phyloP scores from a whole-genome alignment of 2,888 invertebrate species.

The Zeuzera pyrina region DNA sequence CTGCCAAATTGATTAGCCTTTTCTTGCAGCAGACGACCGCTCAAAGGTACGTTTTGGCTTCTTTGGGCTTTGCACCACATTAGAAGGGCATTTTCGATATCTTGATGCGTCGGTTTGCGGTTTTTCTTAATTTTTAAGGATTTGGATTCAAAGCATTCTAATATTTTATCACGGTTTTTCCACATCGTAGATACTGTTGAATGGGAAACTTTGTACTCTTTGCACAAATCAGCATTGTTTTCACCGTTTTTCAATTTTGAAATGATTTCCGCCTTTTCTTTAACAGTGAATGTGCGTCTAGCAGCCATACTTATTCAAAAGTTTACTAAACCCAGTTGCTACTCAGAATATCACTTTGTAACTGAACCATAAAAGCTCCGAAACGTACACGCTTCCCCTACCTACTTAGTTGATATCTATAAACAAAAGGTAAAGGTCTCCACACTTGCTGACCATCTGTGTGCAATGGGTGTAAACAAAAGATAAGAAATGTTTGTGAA shows the following conservation, averaged over 20 bases:
- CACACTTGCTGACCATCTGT: too few species aligned
- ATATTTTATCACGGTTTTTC: constrained; percentile 8
- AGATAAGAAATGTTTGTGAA: too few species aligned
- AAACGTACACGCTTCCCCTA: too few species aligned
- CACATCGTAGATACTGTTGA: constrained; percentile 12
- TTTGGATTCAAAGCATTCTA: constrained; percentile 4
- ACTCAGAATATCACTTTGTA: too few species aligned
- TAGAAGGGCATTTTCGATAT: constrained; percentile 2
- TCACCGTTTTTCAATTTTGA: constrained; percentile 3
- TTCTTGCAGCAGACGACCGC: constrained; percentile 1
- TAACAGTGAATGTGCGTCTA: not conserved
- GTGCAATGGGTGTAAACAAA: too few species aligned
- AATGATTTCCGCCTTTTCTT: constrained; percentile 1
- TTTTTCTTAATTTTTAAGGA: constrained; percentile 4
- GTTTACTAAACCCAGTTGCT: too few species aligned
- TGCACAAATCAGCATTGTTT: constrained; percentile 5
- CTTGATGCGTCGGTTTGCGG: constrained; percentile 1
- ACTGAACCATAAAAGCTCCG: too few species aligned
- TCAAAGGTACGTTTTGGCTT: not conserved
- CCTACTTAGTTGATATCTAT: too few species aligned
- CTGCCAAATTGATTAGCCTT: constrained; percentile 4
- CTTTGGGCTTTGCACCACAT: not conserved
- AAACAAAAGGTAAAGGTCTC: too few species aligned
- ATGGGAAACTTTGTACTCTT: constrained; percentile 10
- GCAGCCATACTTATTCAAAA: too few species aligned